These are phyloP conservation scores for Podotricha telesiphe DNA, from an alignment of 2,888 invertebrate genomes.

Conservation along the genomic window DNA sequence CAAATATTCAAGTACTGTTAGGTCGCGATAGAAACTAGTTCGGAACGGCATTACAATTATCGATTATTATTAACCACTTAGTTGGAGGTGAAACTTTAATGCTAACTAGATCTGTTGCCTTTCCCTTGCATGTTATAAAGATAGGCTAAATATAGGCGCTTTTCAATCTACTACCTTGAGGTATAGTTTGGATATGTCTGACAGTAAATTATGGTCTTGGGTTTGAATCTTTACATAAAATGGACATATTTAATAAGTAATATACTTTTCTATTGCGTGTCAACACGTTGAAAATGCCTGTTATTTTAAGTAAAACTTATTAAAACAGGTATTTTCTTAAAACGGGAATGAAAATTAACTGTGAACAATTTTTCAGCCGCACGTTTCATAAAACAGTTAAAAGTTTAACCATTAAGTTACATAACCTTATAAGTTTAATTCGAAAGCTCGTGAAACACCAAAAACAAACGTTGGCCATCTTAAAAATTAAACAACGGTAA, in stretches of 20 bases:
- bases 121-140: constrained; percentile 38
- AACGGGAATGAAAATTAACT: background rate
- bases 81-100: constrained; percentile 61
- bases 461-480: constrained; percentile 35
- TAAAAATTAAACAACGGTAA: constrained; percentile 40
- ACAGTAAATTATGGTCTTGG: background rate
- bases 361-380: background rate
- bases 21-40: constrained; percentile 70
- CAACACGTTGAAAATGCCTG: no score
- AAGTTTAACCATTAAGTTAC: constrained; percentile 12
- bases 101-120: constrained; percentile 41
- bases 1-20: constrained; percentile 60
- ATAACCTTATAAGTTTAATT: constrained; percentile 17
- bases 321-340: background rate
- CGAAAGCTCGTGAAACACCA: constrained; percentile 16
- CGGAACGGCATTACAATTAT: constrained; percentile 69
- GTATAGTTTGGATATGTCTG: background rate
- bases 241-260: no score
- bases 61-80: constrained; percentile 71
- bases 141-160: constrained; percentile 26
- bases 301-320: background rate
- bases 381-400: background rate
- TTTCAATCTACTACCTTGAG: constrained; percentile 2
- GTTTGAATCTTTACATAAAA: background rate
- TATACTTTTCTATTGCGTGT: no score